Evolutionary conservation across 1,140 invertebrate genomes (phyloP), one percentile per base, ranked within the genome.

Genomic region (Drosophila tani): DNA sequence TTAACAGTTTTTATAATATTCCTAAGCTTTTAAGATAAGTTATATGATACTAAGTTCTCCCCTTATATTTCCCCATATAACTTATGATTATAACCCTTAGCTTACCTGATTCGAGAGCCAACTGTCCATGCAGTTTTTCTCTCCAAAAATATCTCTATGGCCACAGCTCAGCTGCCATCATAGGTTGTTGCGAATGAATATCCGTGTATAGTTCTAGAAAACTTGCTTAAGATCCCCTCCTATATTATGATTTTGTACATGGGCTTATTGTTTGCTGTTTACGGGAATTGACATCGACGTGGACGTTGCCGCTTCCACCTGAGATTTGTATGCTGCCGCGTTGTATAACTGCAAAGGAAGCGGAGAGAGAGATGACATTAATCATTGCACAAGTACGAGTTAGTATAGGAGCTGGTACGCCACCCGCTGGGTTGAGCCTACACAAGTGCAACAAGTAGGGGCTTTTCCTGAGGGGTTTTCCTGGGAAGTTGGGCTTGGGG

Each of bases 291-390:
- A 75, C 75, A 66, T 53, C 38, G 55, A 53, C 38, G 57, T 59
- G 47, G 53, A 64, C 35, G 50, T 24, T 66, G 56, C 43, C 38
- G 57, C 43, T 66, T 71, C 55, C 76, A 64, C 27, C 45, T 63
- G 58, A 74, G 49, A 14, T 46, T 68, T 59, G 24, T 47, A 9
- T 21, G 51, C 24, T 49, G 47, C 38, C 38, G 45, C 40, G 40
- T 77, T 73, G 78, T 73, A 49, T 68, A 82, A 79, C 83, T 86
- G 83, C 5, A 88, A 88, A 19, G 14, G 58, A 55, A 78, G 24
- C 17, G 50, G 40, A 40, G 53, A 41, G 27, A 50, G 27, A 50
- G 15, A n/a, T 14, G n/a, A 19, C 47, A 47, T 69, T 69, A 70
- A 46, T 45, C 29, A 56, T 69, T 70, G 65, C 49, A 70, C 21